A percentile compares a stretch with the other conserved stretches of the same genome.
phyloP scores from a whole-genome alignment of 1,140 invertebrate species.

The roundworm (Caenorhabditis elegans) region WBcel235 BX284602.5:6721001-6721500 shows the following conservation, averaged over 20 bases:
- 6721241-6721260: slow-evolving; percentile 22
- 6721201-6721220: slow-evolving; percentile 16
- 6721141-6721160: slow-evolving; percentile 3
- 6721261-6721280: slow-evolving; percentile 9
- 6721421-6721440: too few species aligned
- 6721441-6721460: too few species aligned
- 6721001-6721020: slow-evolving; percentile 11
- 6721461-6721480: too few species aligned
- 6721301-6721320: neutral
- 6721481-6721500: too few species aligned
- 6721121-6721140: slow-evolving; percentile 1
- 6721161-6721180: slow-evolving; percentile 2
- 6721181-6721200: slow-evolving; percentile 7
- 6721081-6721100: neutral
- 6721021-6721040: slow-evolving; percentile 15
- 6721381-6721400: too few species aligned
- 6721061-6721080: slow-evolving; percentile 4
- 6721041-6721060: slow-evolving; percentile 15
- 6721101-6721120: too few species aligned
- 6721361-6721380: too few species aligned
- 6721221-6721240: slow-evolving; percentile 13
- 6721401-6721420: too few species aligned
- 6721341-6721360: too few species aligned
- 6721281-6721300: neutral
- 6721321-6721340: too few species aligned